These are phyloP conservation scores for Schlechtendalia chinensis DNA, from an alignment of 1,140 invertebrate species.

Conservation along the genomic window DNA sequence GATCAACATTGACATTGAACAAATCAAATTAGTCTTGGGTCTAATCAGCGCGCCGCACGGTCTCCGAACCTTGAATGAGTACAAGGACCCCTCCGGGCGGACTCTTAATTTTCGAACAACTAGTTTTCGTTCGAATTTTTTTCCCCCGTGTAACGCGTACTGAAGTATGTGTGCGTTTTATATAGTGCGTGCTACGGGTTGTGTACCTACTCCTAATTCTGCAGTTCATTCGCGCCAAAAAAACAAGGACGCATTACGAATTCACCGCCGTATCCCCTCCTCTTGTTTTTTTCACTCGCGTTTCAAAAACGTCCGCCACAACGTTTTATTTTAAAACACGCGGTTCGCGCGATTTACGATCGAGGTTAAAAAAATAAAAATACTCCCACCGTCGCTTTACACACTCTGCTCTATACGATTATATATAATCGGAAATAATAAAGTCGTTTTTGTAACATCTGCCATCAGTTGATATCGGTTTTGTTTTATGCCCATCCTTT, in stretches of 20 bases:
- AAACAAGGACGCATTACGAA: slow-evolving; percentile 33
- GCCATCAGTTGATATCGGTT: not conserved
- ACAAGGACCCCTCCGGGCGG: slow-evolving; percentile 42
- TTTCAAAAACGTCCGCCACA: not conserved
- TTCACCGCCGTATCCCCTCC: not conserved
- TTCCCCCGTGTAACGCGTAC: too few relatives aligned
- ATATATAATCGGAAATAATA: too few relatives aligned
- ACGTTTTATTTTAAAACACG: not conserved
- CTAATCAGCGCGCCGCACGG: not conserved
- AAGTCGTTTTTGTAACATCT: not conserved
- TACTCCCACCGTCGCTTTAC: not conserved
- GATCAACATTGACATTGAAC: slow-evolving; percentile 47
- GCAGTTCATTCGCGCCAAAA: slow-evolving; percentile 28
- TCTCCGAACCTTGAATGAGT: slow-evolving; percentile 43
- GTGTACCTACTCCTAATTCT: not conserved
- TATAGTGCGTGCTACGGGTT: too few relatives aligned
- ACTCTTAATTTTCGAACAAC: slow-evolving; percentile 29
- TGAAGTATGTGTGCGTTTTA: too few relatives aligned
- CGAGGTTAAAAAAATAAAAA: slow-evolving; percentile 8
- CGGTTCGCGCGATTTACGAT: not conserved
- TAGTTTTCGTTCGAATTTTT: slow-evolving; percentile 34
- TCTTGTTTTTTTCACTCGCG: not conserved
- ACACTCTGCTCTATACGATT: too few relatives aligned
- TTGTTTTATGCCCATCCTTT: not conserved
- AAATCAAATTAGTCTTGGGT: slow-evolving; percentile 45